Evolutionary conservation across 2,888 invertebrate species (phyloP).

Genomic region (Cepaea hortensis): DNA sequence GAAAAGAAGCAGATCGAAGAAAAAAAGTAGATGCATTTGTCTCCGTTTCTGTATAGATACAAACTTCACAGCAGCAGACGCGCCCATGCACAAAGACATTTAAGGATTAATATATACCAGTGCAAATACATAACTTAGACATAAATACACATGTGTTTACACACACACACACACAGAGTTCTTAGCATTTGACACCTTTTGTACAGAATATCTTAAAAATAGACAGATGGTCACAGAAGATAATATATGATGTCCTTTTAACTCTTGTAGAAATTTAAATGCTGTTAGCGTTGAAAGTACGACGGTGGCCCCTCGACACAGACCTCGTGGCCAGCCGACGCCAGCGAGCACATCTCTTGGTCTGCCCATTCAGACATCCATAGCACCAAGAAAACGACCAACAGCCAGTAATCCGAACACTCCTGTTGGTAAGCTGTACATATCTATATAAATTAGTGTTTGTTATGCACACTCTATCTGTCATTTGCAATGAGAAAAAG

Average conservation of each 20-base stretch:
- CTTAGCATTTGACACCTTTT: not conserved
- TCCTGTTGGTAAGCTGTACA: conserved; percentile 54
- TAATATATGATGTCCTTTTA: not conserved
- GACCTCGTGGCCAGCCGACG: conserved; percentile 82
- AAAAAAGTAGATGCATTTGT: no score
- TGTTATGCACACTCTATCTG: no score
- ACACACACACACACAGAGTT: no score
- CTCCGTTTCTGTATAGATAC: no score
- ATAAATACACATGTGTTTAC: no score
- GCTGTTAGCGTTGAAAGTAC: conserved; percentile 81
- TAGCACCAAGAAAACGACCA: conserved; percentile 69
- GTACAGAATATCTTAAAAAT: not conserved
- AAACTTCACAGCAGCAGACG: no score
- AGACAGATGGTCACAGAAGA: not conserved
- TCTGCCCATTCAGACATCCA: conserved; percentile 72
- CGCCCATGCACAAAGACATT: no score
- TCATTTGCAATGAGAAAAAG: no score
- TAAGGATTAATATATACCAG: no score
- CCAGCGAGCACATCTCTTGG: conserved; percentile 59
- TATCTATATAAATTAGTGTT: no score
- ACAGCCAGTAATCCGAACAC: conserved; percentile 61
- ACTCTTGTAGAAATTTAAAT: conserved; percentile 28
- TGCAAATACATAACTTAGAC: no score
- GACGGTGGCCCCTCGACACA: conserved; percentile 87
- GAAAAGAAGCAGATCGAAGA: no score